Conservation (phyloP, 1,140 invertebrate species). For the Nomia melanderi region DNA sequence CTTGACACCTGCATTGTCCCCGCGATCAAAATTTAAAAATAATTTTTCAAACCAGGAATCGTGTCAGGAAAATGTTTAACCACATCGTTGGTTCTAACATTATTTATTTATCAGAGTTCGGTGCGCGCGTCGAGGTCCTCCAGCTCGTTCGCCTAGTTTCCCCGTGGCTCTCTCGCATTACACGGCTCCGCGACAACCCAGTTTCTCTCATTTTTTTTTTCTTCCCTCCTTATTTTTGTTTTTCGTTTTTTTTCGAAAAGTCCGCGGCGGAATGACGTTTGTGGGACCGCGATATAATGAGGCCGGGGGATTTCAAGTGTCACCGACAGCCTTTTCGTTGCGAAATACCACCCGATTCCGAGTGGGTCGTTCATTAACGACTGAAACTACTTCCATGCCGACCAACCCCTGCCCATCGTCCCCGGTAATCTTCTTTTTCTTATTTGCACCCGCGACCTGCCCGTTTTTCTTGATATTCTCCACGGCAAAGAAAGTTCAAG, state of each 20-base stretch:
- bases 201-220: too few relatives aligned
- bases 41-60: too few relatives aligned
- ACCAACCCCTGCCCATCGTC: not conserved
- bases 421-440: not conserved
- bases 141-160: too few relatives aligned
- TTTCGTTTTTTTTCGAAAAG: slow-evolving; percentile 19
- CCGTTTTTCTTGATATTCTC: not conserved
- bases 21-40: too few relatives aligned
- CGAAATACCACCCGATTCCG: slow-evolving; percentile 39
- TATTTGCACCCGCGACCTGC: too few relatives aligned
- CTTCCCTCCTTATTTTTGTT: too few relatives aligned
- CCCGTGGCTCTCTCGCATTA: not conserved
- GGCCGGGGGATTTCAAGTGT: slow-evolving; percentile 51
- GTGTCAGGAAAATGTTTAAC: too few relatives aligned
- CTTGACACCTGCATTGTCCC: too few relatives aligned
- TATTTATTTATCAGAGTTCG: not conserved
- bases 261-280: slow-evolving; percentile 39
- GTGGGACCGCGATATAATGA: slow-evolving; percentile 49
- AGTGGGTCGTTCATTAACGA: slow-evolving; percentile 46
- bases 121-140: too few relatives aligned
- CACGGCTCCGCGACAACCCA: not conserved
- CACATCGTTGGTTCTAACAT: too few relatives aligned
- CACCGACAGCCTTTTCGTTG: slow-evolving; percentile 44
- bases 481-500: too few relatives aligned
- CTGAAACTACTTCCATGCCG: slow-evolving; percentile 12